Evolutionary conservation across 1,140 invertebrate genomes (phyloP), one percentile per base, ranked within the genome.

Genomic region (Hyphantria cunea): DNA sequence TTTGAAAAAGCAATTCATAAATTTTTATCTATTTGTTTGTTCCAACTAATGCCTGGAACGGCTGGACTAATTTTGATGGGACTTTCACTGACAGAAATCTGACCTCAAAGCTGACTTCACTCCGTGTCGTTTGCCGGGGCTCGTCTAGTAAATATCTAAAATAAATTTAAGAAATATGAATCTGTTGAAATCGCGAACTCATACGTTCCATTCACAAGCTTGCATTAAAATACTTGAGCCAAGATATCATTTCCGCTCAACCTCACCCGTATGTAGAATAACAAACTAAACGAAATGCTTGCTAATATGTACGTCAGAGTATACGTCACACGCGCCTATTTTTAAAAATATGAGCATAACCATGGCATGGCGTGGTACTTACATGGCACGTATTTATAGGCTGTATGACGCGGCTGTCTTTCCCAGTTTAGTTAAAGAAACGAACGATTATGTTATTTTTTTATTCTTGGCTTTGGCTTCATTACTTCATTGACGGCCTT

Each of bases 261-360:
- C 12, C 6, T 44, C 6, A 39, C 37, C 41, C 12, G n/a, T 13
- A 44, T n/a, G 7, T 44, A n/a, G 2, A 44, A 44, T n/a, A 44
- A 44, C 12, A 44, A 44, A 44, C 41, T 13, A 12, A 44, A 2
- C 41, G 10, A n/a, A n/a, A 44, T 12, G 3, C 11, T 6, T 7
- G 37, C 37, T 39, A 10, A n/a, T 44, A 44, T 37, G 41, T 44
- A n/a, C 41, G 41, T 44, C 41, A 44, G 9, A 13, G 11, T n/a
- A 39, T 44, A 44, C 41, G 41, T 44, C 41, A 44, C 12, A 12
- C n/a, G 12, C 12, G 7, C 13, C n/a, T 6, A 44, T 44, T 44
- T 44, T 44, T 44, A 44, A 44, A 37, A 8, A 10, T 7, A 10
- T 11, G 8, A n/a, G n/a, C n/a, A 37, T 11, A 4, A 37, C 11